Evolutionary conservation across 2,797 vertebrate genomes (phyloP).

Genomic region (Pantherophis vulpinus): DNA sequence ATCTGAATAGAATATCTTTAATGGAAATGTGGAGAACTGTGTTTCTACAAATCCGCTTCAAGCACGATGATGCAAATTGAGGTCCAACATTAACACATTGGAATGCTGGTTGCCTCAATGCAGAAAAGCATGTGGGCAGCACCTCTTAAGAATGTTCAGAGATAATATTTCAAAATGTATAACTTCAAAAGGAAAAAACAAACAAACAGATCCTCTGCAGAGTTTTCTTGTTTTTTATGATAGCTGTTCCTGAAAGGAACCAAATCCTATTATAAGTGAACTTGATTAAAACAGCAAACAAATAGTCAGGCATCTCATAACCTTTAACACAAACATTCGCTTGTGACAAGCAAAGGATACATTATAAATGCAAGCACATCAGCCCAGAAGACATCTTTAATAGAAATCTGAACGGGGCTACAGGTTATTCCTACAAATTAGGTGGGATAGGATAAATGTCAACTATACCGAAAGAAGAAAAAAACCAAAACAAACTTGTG

Average conservation of each 20-base stretch:
- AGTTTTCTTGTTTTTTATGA: background rate
- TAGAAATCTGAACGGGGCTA: background rate
- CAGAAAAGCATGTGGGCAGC: background rate
- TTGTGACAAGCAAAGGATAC: background rate
- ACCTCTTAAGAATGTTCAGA: background rate
- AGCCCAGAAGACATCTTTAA: background rate
- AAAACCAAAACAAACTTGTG: background rate
- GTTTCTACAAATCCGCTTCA: background rate
- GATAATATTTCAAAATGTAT: background rate
- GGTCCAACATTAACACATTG: background rate
- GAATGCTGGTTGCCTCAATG: background rate
- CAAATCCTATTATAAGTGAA: constrained; percentile 3
- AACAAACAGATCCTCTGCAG: background rate
- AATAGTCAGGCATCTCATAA: background rate
- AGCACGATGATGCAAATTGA: background rate
- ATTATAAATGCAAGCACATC: background rate
- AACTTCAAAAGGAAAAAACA: background rate
- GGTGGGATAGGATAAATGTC: background rate
- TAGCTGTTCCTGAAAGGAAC: constrained; percentile 20
- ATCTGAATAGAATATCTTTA: background rate
- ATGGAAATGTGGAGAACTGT: background rate
- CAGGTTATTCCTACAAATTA: background rate
- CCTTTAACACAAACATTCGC: background rate
- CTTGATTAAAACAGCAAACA: constrained; percentile 34
- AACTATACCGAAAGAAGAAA: background rate